Evolutionary conservation across 2,113 vertebrate species (phyloP), one percentile per base, ranked within the genome.

Genomic region (Barnardius zonarius): DNA sequence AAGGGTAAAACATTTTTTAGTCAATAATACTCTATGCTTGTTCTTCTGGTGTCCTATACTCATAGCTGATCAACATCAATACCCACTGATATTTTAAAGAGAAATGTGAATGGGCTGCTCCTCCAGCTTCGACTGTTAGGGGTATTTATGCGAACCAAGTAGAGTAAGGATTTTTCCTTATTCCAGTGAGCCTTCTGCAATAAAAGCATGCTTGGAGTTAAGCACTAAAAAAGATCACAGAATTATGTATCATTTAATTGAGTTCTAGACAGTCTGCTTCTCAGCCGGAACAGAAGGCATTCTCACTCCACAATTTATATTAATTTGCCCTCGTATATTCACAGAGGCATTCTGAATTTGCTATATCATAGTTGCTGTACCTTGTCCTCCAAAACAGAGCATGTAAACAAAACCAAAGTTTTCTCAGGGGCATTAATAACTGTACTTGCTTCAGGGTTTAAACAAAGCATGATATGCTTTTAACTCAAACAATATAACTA

Each of bases 401-500:
- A 62, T n/a, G 20, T 73, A 76, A 90, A 88, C 69, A 92, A 67
- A 85, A 14, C 4, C 55, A 48, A 44, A 55, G 12, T 85, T 85
- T 91, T 83, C 66, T 87, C 66, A 80, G 44, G 8, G 9, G 15
- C 28, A 37, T 76, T 90, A 85, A 62, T 86, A 91, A 62, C 54
- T 68, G 52, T 25, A 69, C 33, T 69, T 76, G 20, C 43, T 83
- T 83, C 12, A 48, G 44, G 30, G 17, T 69, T 92, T 93, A 74
- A 69, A 74, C 8, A 51, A 64, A 73, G 17, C 19, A 69, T 62
- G 3, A 77, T 46, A 59, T 17, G 23, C 27, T 76, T 82, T 94
- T 76, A 24, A 93, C 72, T 94, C 83, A 80, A 88, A 93, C 8
- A 11, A 64, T 63, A 63, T 89, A 94, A 90, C 57, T 83, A 85